These are phyloP conservation scores for Ptiloglossa arizonensis DNA, from an alignment of 1,140 invertebrate genomes.

Conservation along the genomic window DNA sequence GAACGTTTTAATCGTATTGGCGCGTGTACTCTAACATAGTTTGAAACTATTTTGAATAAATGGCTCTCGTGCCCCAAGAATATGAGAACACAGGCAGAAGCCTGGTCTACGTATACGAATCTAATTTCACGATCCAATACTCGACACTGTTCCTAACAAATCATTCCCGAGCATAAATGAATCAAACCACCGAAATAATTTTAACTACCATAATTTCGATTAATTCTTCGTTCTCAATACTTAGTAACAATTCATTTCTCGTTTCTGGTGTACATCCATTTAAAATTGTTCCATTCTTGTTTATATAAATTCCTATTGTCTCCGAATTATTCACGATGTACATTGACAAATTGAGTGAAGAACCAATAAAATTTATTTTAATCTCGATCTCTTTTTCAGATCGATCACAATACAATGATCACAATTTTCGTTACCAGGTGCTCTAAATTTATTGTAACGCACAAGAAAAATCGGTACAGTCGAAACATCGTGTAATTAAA, in stretches of 20 bases:
- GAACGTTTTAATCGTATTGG: slow-evolving; percentile 23
- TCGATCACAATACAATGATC: no score
- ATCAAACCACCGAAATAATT: background rate
- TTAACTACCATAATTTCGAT: background rate
- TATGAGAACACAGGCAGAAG: background rate
- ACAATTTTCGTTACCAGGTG: no score
- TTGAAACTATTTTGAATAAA: slow-evolving; percentile 20
- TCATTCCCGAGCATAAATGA: background rate
- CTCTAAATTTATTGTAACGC: no score
- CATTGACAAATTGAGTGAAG: no score
- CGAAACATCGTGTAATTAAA: background rate
- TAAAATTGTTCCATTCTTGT: no score
- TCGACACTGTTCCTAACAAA: background rate
- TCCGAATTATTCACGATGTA: no score
- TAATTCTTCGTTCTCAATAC: no score
- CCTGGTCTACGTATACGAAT: background rate
- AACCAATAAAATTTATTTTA: no score
- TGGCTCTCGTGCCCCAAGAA: slow-evolving; percentile 3
- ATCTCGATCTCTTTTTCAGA: no score
- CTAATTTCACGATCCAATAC: slow-evolving; percentile 21
- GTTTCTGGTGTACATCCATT: no score
- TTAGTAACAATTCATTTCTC: no score
- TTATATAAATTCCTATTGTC: no score
- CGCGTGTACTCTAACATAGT: slow-evolving; percentile 17
- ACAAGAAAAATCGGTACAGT: background rate